phyloP scores from a whole-genome alignment of 2,113 vertebrate species.

The Pungitius pungitius region DNA sequence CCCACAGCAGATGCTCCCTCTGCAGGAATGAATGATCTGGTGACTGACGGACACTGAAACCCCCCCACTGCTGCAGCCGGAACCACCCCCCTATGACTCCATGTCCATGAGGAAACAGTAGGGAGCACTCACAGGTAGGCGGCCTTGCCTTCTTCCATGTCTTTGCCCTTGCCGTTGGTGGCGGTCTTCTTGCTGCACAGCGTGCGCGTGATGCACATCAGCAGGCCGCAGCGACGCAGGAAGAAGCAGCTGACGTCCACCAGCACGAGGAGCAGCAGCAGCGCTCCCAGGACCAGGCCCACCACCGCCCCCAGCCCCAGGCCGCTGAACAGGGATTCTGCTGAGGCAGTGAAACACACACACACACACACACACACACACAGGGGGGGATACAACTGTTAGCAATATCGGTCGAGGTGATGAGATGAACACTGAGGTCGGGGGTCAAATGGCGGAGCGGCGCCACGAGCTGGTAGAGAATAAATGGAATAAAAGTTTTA shows the following conservation, averaged over 20 bases:
- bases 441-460: too few species aligned
- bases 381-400: constrained; percentile 43
- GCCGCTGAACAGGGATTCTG: constrained; percentile 97
- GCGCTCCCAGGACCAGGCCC: constrained; percentile 90
- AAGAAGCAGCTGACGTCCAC: constrained; percentile 98
- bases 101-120: neutral
- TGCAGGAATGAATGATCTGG: constrained; percentile 64
- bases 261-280: constrained; percentile 92
- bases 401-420: constrained; percentile 28
- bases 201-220: constrained; percentile 96
- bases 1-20: constrained; percentile 70
- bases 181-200: constrained; percentile 95
- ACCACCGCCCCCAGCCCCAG: constrained; percentile 93
- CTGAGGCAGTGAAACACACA: constrained; percentile 73
- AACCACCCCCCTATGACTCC: too few species aligned
- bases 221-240: constrained; percentile 92
- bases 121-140: constrained; percentile 92
- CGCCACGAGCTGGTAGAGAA: too few species aligned
- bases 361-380: constrained; percentile 36
- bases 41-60: constrained; percentile 35
- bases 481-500: too few species aligned
- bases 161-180: constrained; percentile 94
- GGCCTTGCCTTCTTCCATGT: constrained; percentile 96
- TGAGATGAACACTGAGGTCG: too few species aligned
- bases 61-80: neutral